phyloP scores from a whole-genome alignment of 2,888 invertebrate species.

The Macrostomum cliftonense region DNA sequence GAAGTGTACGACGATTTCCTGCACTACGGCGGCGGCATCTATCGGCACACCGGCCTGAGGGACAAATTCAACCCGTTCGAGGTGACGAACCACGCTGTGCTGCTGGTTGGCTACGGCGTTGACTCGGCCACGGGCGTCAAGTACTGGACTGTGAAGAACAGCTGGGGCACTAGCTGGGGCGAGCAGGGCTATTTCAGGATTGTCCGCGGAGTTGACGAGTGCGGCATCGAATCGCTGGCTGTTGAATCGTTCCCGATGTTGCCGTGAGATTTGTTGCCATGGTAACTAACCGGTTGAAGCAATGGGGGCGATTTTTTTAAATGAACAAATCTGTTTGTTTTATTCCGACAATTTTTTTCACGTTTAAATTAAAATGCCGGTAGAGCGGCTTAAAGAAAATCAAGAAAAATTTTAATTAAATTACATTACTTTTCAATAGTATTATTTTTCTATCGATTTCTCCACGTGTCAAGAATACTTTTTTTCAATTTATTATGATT shows the following conservation, averaged over 20 bases:
- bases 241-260: conserved; percentile 25
- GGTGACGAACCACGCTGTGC: conserved; percentile 40
- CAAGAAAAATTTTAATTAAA: too few relatives aligned
- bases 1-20: conserved; percentile 37
- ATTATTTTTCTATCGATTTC: too few relatives aligned
- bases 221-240: conserved; percentile 34
- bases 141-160: conserved; percentile 38
- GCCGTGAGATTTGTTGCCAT: too few relatives aligned
- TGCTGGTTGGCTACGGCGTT: conserved; percentile 40
- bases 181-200: conserved; percentile 35
- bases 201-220: conserved; percentile 31
- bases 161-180: conserved; percentile 35
- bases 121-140: conserved; percentile 26
- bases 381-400: too few relatives aligned
- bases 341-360: too few relatives aligned
- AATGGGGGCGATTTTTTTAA: too few relatives aligned
- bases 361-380: too few relatives aligned
- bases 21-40: conserved; percentile 33
- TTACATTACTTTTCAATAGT: too few relatives aligned
- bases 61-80: conserved; percentile 38
- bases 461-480: too few relatives aligned
- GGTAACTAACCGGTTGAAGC: too few relatives aligned
- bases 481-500: too few relatives aligned
- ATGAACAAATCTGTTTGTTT: too few relatives aligned
- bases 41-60: conserved; percentile 31